phyloP scores from a whole-genome alignment of 1,140 invertebrate genomes.

The Branchinecta lindahli region DNA sequence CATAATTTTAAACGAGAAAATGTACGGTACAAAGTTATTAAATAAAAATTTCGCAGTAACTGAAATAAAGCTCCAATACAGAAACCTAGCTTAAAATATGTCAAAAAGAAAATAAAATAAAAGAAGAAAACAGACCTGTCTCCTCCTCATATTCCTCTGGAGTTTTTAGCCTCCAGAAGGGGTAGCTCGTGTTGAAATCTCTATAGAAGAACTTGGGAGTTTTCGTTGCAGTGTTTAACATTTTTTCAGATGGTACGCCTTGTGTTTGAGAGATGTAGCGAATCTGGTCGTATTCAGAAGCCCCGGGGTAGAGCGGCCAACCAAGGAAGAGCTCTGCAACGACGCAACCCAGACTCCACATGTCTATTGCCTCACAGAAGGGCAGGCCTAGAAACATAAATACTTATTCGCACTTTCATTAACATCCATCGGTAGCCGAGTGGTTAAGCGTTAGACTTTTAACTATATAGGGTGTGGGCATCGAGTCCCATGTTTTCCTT shows the following conservation, averaged over 20 bases:
- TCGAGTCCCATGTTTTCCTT: no score
- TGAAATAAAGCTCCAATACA: no score
- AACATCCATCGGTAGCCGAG: no score
- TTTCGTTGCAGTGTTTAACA: conserved; percentile 97
- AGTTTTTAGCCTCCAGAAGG: conserved; percentile 93
- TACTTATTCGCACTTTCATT: background rate
- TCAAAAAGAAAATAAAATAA: no score
- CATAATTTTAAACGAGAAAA: no score
- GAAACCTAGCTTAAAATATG: no score
- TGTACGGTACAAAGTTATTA: no score
- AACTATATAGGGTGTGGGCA: no score
- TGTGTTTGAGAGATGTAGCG: conserved; percentile 77
- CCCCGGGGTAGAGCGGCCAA: conserved; percentile 98
- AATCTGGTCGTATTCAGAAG: conserved; percentile 99
- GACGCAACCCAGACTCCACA: conserved; percentile 99
- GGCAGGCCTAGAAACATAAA: conserved; percentile 45
- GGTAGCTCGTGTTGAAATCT: conserved; percentile 88
- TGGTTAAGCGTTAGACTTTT: no score
- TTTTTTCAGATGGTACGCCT: conserved; percentile 90
- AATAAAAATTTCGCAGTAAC: no score
- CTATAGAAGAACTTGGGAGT: conserved; percentile 97
- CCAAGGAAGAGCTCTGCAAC: conserved; percentile 98
- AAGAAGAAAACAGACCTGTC: conserved; percentile 42
- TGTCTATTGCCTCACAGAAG: conserved; percentile 99
- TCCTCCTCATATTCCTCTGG: conserved; percentile 96